Evolutionary conservation across 2,797 vertebrate species (phyloP), one percentile per base, ranked within the genome.

Genomic region (Scolopax rusticola): DNA sequence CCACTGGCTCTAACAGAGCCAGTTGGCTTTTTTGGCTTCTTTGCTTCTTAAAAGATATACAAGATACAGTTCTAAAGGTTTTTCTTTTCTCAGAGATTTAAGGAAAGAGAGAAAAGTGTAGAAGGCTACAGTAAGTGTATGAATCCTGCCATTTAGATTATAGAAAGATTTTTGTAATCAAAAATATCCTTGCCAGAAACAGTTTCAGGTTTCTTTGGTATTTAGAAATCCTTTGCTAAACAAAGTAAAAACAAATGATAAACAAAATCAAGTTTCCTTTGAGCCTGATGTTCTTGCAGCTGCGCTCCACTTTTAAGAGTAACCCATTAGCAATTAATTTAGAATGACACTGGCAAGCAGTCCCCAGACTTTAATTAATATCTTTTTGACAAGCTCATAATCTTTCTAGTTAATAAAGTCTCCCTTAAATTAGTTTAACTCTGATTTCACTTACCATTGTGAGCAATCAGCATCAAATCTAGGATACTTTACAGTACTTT

Each of bases 261-360:
- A 96, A 96, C 95, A 97, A 90, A 95, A 95, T 76, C 1, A 18
- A 90, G 91, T 94, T 96, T 96, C 85, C 83, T 93, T 93, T 95
- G 82, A 95, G 93, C 76, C 76, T 91, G 88, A 90, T 94, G 57
- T 76, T 96, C 95, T 84, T 96, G 85, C 95, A 97, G 95, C 96
- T 96, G 96, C 91, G 88, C 80, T 97, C 87, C 89, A 91, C 89
- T 96, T 96, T 90, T 86, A 92, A 95, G 91, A 94, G 73, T 69
- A 96, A 86, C 79, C 76, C 82, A 93, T 91, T 90, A 96, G 85
- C 91, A 91, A 96, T 96, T 96, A 95, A 95, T 97, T 95, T 95
- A 94, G 89, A 94, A 88, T 84, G 85, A 96, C 93, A 95, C 67
- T 86, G 90, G 91, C 91, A 96, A 96, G 87, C 91, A 96, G 91